Base-by-base conservation (phyloP, 2,888 invertebrate species). In the Thera obeliscata region DNA sequence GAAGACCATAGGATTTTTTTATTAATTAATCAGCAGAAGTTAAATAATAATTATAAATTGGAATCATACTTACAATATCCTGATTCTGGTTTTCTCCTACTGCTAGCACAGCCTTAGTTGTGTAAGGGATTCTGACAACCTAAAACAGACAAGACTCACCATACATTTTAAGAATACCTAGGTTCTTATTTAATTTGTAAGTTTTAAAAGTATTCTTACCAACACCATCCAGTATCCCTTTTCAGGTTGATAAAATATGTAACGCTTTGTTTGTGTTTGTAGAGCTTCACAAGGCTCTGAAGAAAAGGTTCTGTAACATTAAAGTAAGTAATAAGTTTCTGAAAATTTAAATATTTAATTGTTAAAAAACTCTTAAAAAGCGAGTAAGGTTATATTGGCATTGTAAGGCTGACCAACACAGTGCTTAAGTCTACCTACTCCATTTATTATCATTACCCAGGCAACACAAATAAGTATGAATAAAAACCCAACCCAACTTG, bases 181-280 rank as follows among this genome's bases (percentile, higher is more conserved):
- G 7, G 7, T 41, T 7, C 2, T 46, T 9, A 46, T 46, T 49
- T 12, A 49, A 5, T 49, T 11, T 2, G 11, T 48, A 48, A 48
- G 3, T 48, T 11, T 48, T 48, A 11, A 22, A 9, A 52, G 22
- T 2, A 9, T 9, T 56, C 87, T 86, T 94, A 98, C 98, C 96
- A 98, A 95, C 62, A 98, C 96, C 94, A 98, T 96, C 98, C 98
- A 99, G 86, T 96, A 98, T 75, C 96, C 95, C 76, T 95, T 95
- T 85, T 99, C 99, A 2, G 98, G 96, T 89, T 98, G 96, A 86
- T 95, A 96, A 86, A 98, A 98, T 64, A 98, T 94, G 85, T 98
- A 98, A 68, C 97, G 95, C 49, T 97, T 97, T 84, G 98, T 98
- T 82, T 97, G 97, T 11, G 98, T 98, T 81, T 98, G 98, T 68